These are phyloP conservation scores for Trichonephila clavipes DNA, from an alignment of 1,140 invertebrate genomes.

Conservation along the genomic window DNA sequence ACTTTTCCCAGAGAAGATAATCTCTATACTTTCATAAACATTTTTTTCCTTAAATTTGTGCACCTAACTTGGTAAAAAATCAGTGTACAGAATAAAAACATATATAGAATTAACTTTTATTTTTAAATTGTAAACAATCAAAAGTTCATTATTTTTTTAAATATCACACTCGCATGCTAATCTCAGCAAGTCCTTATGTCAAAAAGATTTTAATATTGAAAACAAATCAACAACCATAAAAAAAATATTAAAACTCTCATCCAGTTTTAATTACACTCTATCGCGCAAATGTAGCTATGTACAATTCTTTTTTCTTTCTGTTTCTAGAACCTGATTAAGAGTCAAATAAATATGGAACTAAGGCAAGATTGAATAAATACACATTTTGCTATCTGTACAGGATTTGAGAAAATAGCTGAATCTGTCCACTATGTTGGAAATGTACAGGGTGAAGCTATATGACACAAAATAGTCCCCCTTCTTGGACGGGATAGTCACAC, in stretches of 20 bases:
- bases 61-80: slow-evolving; percentile 17
- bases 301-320: neutral
- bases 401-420: slow-evolving; percentile 76
- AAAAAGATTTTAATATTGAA: slow-evolving; percentile 50
- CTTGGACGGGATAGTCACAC: slow-evolving; percentile 72
- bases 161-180: slow-evolving; percentile 64
- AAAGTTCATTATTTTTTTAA: neutral
- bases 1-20: neutral
- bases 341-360: slow-evolving; percentile 64
- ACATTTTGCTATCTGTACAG: slow-evolving; percentile 72
- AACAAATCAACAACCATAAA: slow-evolving; percentile 72
- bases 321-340: slow-evolving; percentile 14
- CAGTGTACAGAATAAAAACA: slow-evolving; percentile 23
- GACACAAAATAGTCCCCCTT: slow-evolving; percentile 75
- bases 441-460: slow-evolving; percentile 73
- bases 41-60: neutral
- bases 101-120: slow-evolving; percentile 13
- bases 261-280: slow-evolving; percentile 73
- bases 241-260: slow-evolving; percentile 70
- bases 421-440: slow-evolving; percentile 71
- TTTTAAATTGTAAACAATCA: slow-evolving; percentile 47
- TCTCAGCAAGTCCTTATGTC: slow-evolving; percentile 30
- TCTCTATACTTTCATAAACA: neutral
- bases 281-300: slow-evolving; percentile 59
- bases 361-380: slow-evolving; percentile 71